phyloP scores from a whole-genome alignment of 2,888 invertebrate species.

The Melinopterus prodromus region DNA sequence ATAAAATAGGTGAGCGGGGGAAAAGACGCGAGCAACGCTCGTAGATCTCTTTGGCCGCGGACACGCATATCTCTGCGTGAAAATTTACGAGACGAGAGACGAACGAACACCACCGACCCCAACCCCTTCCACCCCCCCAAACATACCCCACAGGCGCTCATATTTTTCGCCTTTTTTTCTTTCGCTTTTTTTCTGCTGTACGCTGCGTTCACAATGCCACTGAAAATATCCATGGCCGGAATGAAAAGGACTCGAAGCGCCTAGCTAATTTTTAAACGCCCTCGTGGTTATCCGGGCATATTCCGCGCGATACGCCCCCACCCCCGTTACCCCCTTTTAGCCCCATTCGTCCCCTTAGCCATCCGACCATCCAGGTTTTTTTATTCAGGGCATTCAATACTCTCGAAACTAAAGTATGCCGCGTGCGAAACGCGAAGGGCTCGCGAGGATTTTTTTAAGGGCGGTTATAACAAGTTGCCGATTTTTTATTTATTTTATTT shows the following conservation, averaged over 20 bases:
- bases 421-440: background rate
- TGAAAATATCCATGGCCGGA: background rate
- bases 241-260: conserved; percentile 1
- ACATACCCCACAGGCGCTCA: background rate
- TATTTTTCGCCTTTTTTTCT: background rate
- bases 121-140: background rate
- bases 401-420: background rate
- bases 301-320: background rate
- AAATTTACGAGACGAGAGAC: background rate
- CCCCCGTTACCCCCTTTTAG: background rate
- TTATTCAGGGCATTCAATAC: conserved; percentile 4
- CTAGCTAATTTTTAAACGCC: conserved; percentile 4
- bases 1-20: background rate
- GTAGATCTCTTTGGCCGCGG: background rate
- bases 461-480: background rate
- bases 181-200: background rate
- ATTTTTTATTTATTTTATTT: background rate
- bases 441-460: background rate
- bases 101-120: background rate
- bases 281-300: conserved; percentile 4
- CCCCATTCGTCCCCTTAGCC: background rate
- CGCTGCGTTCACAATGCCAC: background rate
- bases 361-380: background rate
- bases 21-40: background rate
- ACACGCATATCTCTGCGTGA: background rate